Base-by-base conservation (phyloP, 2,113 vertebrate species). In the Semnopithecus entellus region DNA sequence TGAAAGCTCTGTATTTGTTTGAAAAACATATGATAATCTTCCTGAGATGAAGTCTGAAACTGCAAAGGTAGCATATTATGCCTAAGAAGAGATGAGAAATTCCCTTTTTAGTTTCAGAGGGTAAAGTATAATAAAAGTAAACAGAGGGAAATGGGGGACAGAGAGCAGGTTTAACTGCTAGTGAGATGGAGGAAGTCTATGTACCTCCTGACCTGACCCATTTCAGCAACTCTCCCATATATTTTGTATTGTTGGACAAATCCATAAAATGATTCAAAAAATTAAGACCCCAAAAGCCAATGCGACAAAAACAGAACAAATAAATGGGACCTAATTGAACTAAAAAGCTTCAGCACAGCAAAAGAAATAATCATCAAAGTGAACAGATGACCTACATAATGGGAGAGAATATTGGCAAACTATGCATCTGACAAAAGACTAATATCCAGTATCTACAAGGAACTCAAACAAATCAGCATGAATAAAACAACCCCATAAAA, bases 1-100 rank as follows among this genome's bases (percentile, higher is more conserved):
- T 78, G 50, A 88, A 14, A 85, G 22, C 9, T 43, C 38, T 73
- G 25, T 52, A 52, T 95, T 90, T 96, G 16, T 96, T 93, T 94
- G n/a, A 72, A 88, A 88, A 25, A 48, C 43, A 72, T 78, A n/a
- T 96, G 11, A 57, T 91, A 89, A 87, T 88, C 23, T 92, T 96
- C 22, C 84, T 78, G 50, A 66, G 13, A 73, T 78, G 30, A 70
- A 85, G 14, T 90, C 20, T 96, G 23, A 91, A 94, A 91, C 32
- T 91, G 17, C 6, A 95, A 52, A 3, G 40, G 3, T 76, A 80
- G 66, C 89, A 3, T 91, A 82, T 73, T 96, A 87, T 84, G 57
- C 18, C 79, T 90, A 70, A 82, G 50, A 73, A 96, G 68, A 90
- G 40, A 81, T 23, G 61, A 27, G 8, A 75, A 35, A 66, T 70